Conservation (phyloP, 2,797 vertebrate species). For the Lateolabrax maculatus region DNA sequence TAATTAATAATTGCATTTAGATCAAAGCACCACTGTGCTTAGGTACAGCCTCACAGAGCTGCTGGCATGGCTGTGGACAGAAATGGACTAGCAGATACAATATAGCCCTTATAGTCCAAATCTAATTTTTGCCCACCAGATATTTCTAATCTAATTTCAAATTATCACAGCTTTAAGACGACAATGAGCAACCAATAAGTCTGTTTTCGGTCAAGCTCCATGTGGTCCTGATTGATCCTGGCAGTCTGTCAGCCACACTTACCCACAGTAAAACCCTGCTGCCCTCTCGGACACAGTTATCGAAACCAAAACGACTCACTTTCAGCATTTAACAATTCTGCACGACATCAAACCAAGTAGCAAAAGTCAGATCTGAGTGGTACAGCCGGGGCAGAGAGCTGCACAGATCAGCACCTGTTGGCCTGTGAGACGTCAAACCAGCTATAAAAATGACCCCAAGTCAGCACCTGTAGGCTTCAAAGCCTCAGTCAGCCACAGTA, state of each 20-base stretch:
- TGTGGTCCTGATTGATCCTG: slow-evolving; percentile 50
- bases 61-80: not conserved
- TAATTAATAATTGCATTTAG: too few relatives aligned
- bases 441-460: slow-evolving; percentile 45
- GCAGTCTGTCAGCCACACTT: slow-evolving; percentile 53
- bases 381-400: not conserved
- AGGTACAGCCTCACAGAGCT: not conserved
- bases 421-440: slow-evolving; percentile 46
- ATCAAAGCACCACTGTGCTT: too few relatives aligned
- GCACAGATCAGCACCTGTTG: slow-evolving; percentile 56
- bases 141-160: slow-evolving; percentile 34
- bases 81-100: not conserved
- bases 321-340: slow-evolving; percentile 31
- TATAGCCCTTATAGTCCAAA: slow-evolving; percentile 1
- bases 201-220: slow-evolving; percentile 54
- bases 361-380: slow-evolving; percentile 31
- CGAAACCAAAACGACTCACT: slow-evolving; percentile 28
- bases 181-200: not conserved
- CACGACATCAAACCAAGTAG: slow-evolving; percentile 15
- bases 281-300: slow-evolving; percentile 23
- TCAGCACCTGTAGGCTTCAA: slow-evolving; percentile 68
- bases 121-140: slow-evolving; percentile 25
- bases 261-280: slow-evolving; percentile 47
- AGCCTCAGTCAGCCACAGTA: slow-evolving; percentile 43
- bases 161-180: slow-evolving; percentile 19